Evolutionary conservation across 2,888 invertebrate genomes (phyloP).

Genomic region (Entomobrya proxima): DNA sequence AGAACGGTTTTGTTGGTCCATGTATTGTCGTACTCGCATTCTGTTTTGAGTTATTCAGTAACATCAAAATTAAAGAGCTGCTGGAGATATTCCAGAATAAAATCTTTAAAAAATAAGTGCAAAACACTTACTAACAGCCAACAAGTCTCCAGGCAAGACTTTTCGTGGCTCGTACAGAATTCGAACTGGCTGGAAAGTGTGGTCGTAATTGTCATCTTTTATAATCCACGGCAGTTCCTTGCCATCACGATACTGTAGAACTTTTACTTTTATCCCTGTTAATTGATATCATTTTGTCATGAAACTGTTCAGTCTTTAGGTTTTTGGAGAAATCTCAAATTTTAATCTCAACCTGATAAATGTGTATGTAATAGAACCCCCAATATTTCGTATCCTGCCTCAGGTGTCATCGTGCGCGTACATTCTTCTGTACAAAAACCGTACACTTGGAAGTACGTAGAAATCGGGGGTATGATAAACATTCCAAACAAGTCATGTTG

Average conservation of each 20-base stretch:
- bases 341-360: not conserved
- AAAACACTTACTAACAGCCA: not conserved
- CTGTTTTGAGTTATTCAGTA: not conserved
- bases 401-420: not conserved
- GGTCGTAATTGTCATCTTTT: constrained; percentile 2
- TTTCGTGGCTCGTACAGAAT: not conserved
- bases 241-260: not conserved
- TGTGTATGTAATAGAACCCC: not conserved
- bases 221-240: not conserved
- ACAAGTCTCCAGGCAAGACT: not conserved
- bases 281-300: not conserved
- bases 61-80: not conserved
- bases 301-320: not conserved
- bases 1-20: not conserved
- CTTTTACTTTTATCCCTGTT: not conserved
- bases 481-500: not conserved
- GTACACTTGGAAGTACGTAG: not conserved
- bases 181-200: not conserved
- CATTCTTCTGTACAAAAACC: not conserved
- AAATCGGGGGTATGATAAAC: constrained; percentile 8
- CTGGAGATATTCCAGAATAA: not conserved
- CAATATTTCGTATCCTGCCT: not conserved
- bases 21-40: constrained; percentile 2
- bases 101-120: not conserved
- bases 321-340: not conserved